Evolutionary conservation across 2,888 invertebrate genomes (phyloP), one percentile per base, ranked within the genome.

Genomic region (Thereva nobilitata): DNA sequence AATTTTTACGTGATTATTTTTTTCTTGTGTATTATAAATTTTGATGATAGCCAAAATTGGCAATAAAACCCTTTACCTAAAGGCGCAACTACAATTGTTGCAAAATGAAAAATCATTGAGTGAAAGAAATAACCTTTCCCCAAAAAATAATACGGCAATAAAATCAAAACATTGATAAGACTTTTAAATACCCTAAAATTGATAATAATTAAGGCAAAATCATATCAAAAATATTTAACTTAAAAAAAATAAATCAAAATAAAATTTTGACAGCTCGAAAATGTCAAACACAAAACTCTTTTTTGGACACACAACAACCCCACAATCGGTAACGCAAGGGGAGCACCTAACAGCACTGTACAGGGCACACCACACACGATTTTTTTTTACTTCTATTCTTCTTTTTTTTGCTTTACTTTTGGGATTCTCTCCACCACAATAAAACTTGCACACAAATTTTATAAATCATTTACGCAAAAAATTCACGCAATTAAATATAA

Each of bases 221-320:
- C 44, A 9, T 35, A 45, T 38, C 42, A 44, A 44, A 38, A 54
- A 42, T 37, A 35, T 23, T n/a, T 47, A 47, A 35, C 23, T 7
- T 42, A 44, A 10, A 12, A 38, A 65, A 8, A 50, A 57, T n/a
- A 35, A 54, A 64, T 54, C 42, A 64, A 53, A 54, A 57, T 52
- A 61, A 23, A 23, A 66, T 68, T 67, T 66, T 68, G 68, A 68
- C 68, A 68, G 68, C 68, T 65, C 68, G 53, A 66, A 61, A 59
- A 68, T 56, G 68, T 59, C 65, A 68, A 59, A 66, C 52, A 59
- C 45, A 68, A 67, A 61, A 57, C 57, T 64, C 64, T 55, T 64
- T 56, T 23, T 23, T 23, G 23, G 23, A 23, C 64, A 56, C 67
- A 64, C 52, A 42, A 59, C 57, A 37, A 23, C 53, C 54, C 59